Conservation (phyloP, 2,797 vertebrate species). For the Xenops minutus region DNA sequence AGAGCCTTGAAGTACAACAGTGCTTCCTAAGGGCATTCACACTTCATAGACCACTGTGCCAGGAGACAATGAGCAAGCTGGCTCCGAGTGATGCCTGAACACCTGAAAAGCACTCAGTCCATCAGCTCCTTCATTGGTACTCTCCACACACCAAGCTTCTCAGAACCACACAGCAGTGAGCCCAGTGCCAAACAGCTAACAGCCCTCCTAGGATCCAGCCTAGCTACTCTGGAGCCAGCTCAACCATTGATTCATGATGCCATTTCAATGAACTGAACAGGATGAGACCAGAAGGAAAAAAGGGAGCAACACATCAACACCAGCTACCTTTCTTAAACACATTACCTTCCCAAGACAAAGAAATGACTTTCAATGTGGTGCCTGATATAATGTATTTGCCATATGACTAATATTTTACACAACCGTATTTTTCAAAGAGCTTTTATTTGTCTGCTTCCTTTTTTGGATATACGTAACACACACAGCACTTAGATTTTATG, state of each 20-base stretch:
- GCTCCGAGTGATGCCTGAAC: not conserved
- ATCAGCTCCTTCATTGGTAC: not conserved
- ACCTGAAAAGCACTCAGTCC: not conserved
- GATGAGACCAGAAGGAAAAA: not conserved
- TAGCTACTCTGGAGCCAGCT: not conserved
- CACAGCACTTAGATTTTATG: not conserved
- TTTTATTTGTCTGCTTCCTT: conserved; percentile 50
- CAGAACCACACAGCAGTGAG: rapidly evolving
- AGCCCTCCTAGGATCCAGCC: not conserved
- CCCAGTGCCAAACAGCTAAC: not conserved
- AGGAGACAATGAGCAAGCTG: not conserved
- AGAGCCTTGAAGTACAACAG: not conserved
- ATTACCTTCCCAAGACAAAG: not conserved
- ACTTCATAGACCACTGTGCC: not conserved
- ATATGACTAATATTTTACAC: not conserved
- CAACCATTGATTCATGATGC: not conserved
- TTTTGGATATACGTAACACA: conserved; percentile 2
- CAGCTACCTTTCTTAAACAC: not conserved
- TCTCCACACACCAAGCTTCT: not conserved
- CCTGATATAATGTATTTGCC: not conserved
- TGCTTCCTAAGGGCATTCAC: not conserved
- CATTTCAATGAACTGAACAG: not conserved
- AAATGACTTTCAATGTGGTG: not conserved
- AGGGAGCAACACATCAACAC: not conserved
- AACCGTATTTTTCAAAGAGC: not conserved